These are phyloP conservation scores for Craterocephalus amniculus DNA, from an alignment of 2,797 vertebrate genomes.

Conservation along the genomic window DNA sequence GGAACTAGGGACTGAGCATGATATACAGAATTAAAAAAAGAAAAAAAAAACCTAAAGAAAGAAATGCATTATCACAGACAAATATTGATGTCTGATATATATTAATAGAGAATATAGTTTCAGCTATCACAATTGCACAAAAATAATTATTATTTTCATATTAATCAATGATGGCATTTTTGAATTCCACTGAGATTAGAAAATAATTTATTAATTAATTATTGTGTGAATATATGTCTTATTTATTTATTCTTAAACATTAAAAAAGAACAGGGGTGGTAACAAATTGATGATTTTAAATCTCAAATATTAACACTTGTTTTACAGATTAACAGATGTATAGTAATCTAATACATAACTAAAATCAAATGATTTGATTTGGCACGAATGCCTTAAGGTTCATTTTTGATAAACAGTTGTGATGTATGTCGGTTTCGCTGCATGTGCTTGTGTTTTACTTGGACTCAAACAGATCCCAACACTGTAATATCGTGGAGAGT, in stretches of 20 bases:
- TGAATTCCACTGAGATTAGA: background rate
- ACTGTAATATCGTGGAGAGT: slow-evolving; percentile 51
- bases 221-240: background rate
- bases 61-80: background rate
- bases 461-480: slow-evolving; percentile 26
- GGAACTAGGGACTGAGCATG: slow-evolving; percentile 1
- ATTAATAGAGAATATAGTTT: slow-evolving; percentile 7
- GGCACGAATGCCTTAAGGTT: background rate
- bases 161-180: background rate
- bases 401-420: slow-evolving; percentile 8
- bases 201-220: background rate
- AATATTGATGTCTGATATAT: slow-evolving; percentile 5
- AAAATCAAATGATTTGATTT: slow-evolving; percentile 10
- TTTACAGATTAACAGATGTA: background rate
- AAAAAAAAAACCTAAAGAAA: too few relatives aligned
- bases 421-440: slow-evolving; percentile 18
- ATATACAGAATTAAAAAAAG: background rate
- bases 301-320: background rate
- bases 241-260: background rate
- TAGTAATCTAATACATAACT: background rate
- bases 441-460: slow-evolving; percentile 32
- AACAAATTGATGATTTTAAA: background rate
- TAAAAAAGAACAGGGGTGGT: background rate
- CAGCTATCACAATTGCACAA: slow-evolving; percentile 4
- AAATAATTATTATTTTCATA: slow-evolving; percentile 27